phyloP scores from a whole-genome alignment of 2,888 invertebrate genomes.

The Salticus scenicus region DNA sequence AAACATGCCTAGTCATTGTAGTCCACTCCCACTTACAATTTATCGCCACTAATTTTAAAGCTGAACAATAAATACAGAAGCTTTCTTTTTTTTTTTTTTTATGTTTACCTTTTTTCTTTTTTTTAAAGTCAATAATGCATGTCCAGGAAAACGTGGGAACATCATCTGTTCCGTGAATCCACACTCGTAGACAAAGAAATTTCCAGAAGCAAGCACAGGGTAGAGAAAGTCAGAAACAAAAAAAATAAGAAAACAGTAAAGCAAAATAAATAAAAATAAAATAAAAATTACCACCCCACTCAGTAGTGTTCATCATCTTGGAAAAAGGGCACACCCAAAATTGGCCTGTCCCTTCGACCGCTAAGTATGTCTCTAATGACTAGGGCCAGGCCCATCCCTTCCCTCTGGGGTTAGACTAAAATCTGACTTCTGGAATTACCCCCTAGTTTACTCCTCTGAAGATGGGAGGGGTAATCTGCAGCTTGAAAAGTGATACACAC shows the following conservation, averaged over 20 bases:
- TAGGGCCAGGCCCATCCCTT: conserved; percentile 7
- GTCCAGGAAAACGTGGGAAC: conserved; percentile 12
- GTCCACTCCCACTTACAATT: too few relatives aligned
- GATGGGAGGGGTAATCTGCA: background rate
- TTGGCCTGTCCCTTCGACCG: background rate
- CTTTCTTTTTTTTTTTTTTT: too few relatives aligned
- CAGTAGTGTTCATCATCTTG: conserved; percentile 2
- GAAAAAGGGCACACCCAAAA: background rate
- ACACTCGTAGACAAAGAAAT: background rate
- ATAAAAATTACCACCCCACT: background rate
- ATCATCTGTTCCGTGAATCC: background rate
- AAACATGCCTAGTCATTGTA: too few relatives aligned
- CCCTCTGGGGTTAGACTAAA: conserved; percentile 19
- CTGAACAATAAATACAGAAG: too few relatives aligned
- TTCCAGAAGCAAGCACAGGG: background rate
- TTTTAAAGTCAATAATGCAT: background rate
- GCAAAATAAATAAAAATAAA: too few relatives aligned
- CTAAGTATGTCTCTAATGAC: conserved; percentile 53
- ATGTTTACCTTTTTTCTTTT: too few relatives aligned
- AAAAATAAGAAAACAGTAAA: too few relatives aligned
- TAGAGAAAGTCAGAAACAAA: background rate
- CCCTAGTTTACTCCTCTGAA: background rate
- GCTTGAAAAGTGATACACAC: background rate
- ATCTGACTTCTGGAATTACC: conserved; percentile 57
- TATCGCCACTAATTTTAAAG: too few relatives aligned